These are phyloP conservation scores for Ellobium chinense DNA, from an alignment of 2,888 invertebrate genomes.

Conservation along the genomic window DNA sequence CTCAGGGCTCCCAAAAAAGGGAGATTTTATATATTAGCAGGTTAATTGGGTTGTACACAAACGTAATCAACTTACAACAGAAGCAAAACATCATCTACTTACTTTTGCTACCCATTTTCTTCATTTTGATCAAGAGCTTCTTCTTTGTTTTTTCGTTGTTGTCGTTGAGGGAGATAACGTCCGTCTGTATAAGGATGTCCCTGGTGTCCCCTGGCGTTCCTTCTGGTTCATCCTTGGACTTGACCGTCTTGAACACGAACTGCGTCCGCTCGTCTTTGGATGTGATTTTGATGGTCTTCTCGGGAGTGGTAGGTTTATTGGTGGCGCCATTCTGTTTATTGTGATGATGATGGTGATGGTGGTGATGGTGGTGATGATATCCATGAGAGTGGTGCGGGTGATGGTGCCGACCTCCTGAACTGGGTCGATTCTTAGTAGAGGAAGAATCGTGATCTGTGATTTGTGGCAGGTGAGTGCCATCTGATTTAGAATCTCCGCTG, in stretches of 20 bases:
- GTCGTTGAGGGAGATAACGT: slow-evolving; percentile 41
- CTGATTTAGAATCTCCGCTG: background rate
- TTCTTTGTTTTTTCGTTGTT: slow-evolving; percentile 41
- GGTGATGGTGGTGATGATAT: background rate
- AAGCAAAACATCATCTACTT: too few species aligned
- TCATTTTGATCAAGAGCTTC: slow-evolving; percentile 37
- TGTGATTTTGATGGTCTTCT: slow-evolving; percentile 35
- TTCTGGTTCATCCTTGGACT: slow-evolving; percentile 22
- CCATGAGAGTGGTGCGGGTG: background rate
- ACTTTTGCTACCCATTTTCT: slow-evolving; percentile 35
- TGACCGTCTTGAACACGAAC: slow-evolving; percentile 36
- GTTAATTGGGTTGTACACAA: too few species aligned
- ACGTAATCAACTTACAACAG: too few species aligned
- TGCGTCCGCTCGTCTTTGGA: slow-evolving; percentile 36
- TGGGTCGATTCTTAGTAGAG: too few species aligned
- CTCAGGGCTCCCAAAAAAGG: background rate
- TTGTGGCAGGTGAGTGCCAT: too few species aligned
- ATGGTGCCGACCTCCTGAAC: background rate
- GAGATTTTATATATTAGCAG: too few species aligned
- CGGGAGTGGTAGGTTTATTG: background rate
- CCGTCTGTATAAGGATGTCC: slow-evolving; percentile 42
- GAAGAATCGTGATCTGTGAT: background rate
- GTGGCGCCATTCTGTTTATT: background rate
- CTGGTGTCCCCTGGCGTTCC: background rate
- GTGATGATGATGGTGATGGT: background rate